Percentiles rank a stretch among this genome's conserved stretches.
Evolutionary conservation across 2,888 invertebrate genomes (phyloP).

Genomic region (Microctonus hyperodae): DNA sequence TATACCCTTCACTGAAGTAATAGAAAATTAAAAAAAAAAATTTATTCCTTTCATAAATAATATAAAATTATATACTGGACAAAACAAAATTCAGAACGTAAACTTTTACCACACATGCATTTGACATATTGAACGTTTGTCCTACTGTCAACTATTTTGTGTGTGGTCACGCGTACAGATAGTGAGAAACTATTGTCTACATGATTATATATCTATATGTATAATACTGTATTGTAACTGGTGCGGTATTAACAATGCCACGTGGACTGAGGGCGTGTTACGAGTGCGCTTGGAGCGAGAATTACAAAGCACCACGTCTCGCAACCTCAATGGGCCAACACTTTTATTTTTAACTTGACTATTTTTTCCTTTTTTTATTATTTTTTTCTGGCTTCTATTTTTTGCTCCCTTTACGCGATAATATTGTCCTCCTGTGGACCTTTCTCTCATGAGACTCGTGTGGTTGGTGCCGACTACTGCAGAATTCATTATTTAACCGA

Average conservation of each 20-base stretch:
- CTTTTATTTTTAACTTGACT: not conserved
- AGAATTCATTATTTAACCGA: slow-evolving; percentile 8
- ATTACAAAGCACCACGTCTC: slow-evolving; percentile 25
- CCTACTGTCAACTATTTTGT: not conserved
- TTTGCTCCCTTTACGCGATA: slow-evolving; percentile 16
- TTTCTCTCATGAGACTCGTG: not conserved
- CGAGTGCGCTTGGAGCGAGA: slow-evolving; percentile 12
- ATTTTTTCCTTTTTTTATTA: not conserved
- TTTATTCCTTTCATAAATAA: no score
- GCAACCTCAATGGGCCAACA: slow-evolving; percentile 13
- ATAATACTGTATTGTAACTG: slow-evolving; percentile 20
- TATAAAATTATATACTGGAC: not conserved
- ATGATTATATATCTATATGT: not conserved
- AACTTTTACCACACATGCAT: not conserved
- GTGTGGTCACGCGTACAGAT: slow-evolving; percentile 10
- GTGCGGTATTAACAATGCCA: slow-evolving; percentile 19
- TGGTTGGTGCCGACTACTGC: not conserved
- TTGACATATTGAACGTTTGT: not conserved
- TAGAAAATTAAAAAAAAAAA: no score
- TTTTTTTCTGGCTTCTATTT: not conserved
- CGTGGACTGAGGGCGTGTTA: slow-evolving; percentile 15
- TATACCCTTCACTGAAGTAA: no score
- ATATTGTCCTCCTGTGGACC: slow-evolving; percentile 16
- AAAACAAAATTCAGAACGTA: not conserved
- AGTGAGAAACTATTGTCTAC: slow-evolving; percentile 25